Evolutionary conservation across 2,797 vertebrate genomes (phyloP).

Genomic region (Coccyzus lansbergi): DNA sequence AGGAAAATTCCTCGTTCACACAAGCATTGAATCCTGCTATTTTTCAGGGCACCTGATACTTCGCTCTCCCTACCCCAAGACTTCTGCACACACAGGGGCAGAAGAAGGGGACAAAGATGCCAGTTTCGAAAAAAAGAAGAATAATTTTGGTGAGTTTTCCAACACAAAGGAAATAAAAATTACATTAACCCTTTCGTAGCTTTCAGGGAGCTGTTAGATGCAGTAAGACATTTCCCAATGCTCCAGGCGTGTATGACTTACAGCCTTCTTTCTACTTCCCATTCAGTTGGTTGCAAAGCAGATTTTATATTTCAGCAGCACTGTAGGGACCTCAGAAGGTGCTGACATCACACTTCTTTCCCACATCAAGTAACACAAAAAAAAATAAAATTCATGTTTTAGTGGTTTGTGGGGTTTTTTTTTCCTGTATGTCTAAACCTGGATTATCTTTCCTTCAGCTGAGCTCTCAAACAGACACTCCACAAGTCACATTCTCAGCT

Average conservation of each 20-base stretch:
- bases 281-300: background rate
- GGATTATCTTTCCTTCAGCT: background rate
- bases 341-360: background rate
- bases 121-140: background rate
- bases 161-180: background rate
- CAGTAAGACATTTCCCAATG: background rate
- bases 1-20: background rate
- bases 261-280: background rate
- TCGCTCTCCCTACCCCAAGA: too few relatives aligned
- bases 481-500: background rate
- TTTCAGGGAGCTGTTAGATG: background rate
- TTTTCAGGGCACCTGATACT: background rate
- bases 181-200: background rate
- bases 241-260: fast-evolving
- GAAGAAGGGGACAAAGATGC: background rate
- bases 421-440: background rate
- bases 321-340: background rate
- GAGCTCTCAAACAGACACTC: background rate
- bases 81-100: background rate
- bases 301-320: background rate
- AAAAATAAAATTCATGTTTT: background rate
- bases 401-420: background rate
- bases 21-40: background rate
- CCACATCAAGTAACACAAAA: background rate
- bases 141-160: background rate